Evolutionary conservation across 2,113 vertebrate genomes (phyloP), one percentile per base, ranked within the genome.

Genomic region (Cynopterus brachyotis): DNA sequence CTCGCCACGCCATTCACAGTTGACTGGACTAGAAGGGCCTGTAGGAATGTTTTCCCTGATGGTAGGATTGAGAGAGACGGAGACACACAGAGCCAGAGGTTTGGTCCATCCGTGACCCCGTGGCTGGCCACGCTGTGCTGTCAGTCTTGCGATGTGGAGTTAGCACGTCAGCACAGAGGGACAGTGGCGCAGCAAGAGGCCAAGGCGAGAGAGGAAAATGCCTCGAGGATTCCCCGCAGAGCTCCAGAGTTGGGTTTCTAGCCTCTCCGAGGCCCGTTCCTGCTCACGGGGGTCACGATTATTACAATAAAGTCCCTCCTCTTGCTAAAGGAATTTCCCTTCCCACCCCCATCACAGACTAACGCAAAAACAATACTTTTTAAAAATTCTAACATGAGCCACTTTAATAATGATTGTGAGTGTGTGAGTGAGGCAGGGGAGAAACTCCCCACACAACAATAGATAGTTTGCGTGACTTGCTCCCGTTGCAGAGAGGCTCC

Each of bases 251-350:
- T 62, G 19, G 64, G 79, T 16, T 79, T 76, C 42, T 9, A 30
- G 57, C 16, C 45, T 90, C 37, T 35, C 17, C 40, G 78, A 94
- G 42, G 59, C 8, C 37, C 50, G 69, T 50, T 87, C 55, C 47
- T 78, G 28, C 64, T 84, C 60, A 9, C 53, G 35, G 24, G n/a
- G 16, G 20, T 75, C n/a, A 60, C 60, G 28, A 53, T 82, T 73
- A 85, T 81, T 76, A 64, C 47, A 73, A 85, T 59, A 78, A 81
- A 78, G 47, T 82, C 67, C 15, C 22, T 69, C n/a, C 75, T 80
- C 42, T 81, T 75, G 20, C 66, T 86, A 45, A 96, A 53, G 40
- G 59, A 64, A 88, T 69, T 87, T 92, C 66, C 93, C 16, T 76
- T 16, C 32, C 59, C 11, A 30, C 42, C 11, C 45, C 45, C 42